These are phyloP conservation scores for Eutrigla gurnardus DNA, from an alignment of 2,797 vertebrate genomes.

Conservation along the genomic window DNA sequence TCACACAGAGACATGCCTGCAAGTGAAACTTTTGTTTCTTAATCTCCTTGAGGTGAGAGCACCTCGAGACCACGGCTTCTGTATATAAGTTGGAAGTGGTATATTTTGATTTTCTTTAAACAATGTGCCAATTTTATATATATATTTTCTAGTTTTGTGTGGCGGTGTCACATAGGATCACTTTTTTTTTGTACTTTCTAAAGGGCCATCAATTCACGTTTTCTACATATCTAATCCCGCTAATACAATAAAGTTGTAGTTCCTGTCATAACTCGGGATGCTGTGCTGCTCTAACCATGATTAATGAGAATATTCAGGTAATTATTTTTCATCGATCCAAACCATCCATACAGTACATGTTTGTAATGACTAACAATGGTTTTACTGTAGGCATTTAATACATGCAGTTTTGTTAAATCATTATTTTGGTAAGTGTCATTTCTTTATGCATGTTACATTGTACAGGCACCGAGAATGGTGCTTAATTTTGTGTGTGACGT, in stretches of 20 bases:
- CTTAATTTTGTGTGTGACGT: conserved; percentile 69
- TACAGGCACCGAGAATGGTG: conserved; percentile 73
- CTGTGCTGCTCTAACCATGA: conserved; percentile 57
- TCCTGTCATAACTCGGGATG: conserved; percentile 46
- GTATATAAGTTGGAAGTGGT: conserved; percentile 76
- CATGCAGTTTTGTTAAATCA: conserved; percentile 49
- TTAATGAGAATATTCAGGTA: conserved; percentile 58
- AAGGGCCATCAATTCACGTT: conserved; percentile 49
- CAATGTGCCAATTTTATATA: conserved; percentile 69
- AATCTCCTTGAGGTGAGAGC: conserved; percentile 31
- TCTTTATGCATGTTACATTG: conserved; percentile 77
- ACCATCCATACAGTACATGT: conserved; percentile 29
- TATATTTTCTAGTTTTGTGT: conserved; percentile 63
- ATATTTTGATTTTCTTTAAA: conserved; percentile 55
- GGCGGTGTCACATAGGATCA: conserved; percentile 47
- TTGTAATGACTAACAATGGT: conserved; percentile 47
- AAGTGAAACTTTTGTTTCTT: conserved; percentile 57
- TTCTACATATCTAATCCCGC: conserved; percentile 46
- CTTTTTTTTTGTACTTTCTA: conserved; percentile 51
- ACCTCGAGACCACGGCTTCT: conserved; percentile 57
- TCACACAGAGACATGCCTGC: conserved; percentile 38
- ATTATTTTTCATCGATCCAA: conserved; percentile 40
- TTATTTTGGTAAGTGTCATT: conserved; percentile 41
- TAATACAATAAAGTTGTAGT: conserved; percentile 41
- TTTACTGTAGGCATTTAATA: conserved; percentile 59